Percentiles rank a stretch among this genome's conserved stretches.
phyloP scores from a whole-genome alignment of 2,797 vertebrate species.

The Halcyon leucocephala region DNA sequence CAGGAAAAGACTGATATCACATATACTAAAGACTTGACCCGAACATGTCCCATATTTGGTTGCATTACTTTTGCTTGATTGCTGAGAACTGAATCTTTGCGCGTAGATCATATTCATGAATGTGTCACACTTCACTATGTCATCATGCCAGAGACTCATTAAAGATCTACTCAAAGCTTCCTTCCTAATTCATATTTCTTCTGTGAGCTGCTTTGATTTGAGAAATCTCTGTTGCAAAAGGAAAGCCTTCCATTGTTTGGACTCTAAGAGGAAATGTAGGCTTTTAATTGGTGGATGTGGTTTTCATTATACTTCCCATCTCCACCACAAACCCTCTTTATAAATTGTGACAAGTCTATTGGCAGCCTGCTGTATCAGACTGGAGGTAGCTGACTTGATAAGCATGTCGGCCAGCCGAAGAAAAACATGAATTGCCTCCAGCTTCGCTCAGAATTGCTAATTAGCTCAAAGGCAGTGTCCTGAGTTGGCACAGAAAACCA shows the following conservation, averaged over 20 bases:
- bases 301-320: slow-evolving; percentile 32
- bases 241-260: slow-evolving; percentile 29
- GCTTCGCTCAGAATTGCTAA: slow-evolving; percentile 40
- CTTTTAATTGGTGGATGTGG: slow-evolving; percentile 60
- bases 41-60: not conserved
- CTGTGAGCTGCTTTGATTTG: slow-evolving; percentile 26
- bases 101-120: slow-evolving; percentile 29
- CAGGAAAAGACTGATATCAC: not conserved
- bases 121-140: not conserved
- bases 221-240: slow-evolving; percentile 41
- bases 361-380: slow-evolving; percentile 50
- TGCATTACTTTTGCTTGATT: not conserved
- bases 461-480: slow-evolving; percentile 20
- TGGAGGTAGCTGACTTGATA: slow-evolving; percentile 49
- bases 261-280: slow-evolving; percentile 55
- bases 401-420: not conserved
- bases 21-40: not conserved
- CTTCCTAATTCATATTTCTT: slow-evolving; percentile 40
- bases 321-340: slow-evolving; percentile 34
- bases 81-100: slow-evolving; percentile 4
- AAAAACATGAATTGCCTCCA: slow-evolving; percentile 45
- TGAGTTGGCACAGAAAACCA: slow-evolving; percentile 11
- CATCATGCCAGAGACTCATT: slow-evolving; percentile 28
- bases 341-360: slow-evolving; percentile 45
- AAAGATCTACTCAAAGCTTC: slow-evolving; percentile 37